Conservation (phyloP, 2,797 vertebrate genomes). For the Alectoris magna region DNA sequence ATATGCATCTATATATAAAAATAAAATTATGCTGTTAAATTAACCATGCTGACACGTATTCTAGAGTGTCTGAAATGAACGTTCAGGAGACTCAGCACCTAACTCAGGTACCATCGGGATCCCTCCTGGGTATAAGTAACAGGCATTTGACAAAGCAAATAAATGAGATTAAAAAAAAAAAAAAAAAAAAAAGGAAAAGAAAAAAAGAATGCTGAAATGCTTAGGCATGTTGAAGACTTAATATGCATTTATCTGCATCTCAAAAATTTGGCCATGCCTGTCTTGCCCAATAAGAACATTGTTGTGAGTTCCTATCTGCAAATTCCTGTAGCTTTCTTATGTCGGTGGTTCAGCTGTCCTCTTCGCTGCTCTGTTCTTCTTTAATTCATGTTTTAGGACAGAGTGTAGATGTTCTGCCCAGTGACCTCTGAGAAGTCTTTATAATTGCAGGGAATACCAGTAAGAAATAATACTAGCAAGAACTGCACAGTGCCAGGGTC, state of each 20-base stretch:
- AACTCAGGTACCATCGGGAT: conserved; percentile 3
- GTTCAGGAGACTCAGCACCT: conserved; percentile 3
- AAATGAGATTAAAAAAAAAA: neutral
- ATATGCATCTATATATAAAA: no score
- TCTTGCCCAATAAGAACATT: conserved; percentile 1
- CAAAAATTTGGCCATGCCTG: neutral
- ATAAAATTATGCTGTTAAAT: neutral
- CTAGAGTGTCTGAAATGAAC: neutral
- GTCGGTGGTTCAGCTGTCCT: conserved; percentile 5
- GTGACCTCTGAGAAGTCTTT: conserved; percentile 57
- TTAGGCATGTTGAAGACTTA: conserved; percentile 15
- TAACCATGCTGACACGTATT: neutral
- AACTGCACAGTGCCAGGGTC: neutral
- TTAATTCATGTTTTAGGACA: conserved; percentile 28
- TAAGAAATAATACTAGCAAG: conserved; percentile 37
- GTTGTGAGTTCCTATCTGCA: conserved; percentile 8
- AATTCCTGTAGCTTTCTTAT: neutral
- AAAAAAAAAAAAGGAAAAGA: no score
- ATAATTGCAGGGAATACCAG: conserved; percentile 44
- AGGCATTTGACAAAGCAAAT: conserved; percentile 50
- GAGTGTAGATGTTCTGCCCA: neutral
- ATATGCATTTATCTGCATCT: conserved; percentile 26
- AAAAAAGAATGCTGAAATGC: neutral
- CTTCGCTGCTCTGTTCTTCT: neutral
- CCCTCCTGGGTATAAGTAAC: conserved; percentile 27